phyloP scores from a whole-genome alignment of 2,888 invertebrate genomes.

The Nycteola revayana region DNA sequence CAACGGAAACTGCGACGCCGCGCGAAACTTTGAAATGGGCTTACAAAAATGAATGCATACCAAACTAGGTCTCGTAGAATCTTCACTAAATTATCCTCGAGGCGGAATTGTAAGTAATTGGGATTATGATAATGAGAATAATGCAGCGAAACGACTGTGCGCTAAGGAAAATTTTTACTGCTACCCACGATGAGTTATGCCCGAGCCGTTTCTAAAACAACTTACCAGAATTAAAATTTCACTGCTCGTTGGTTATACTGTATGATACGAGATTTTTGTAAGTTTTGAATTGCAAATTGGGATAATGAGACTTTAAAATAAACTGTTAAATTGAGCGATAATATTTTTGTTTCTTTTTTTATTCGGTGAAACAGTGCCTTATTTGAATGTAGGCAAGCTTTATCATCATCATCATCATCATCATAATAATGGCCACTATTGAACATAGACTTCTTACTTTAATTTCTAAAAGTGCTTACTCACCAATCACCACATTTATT shows the following conservation, averaged over 20 bases:
- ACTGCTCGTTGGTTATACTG: constrained; percentile 12
- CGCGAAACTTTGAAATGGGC: constrained; percentile 12
- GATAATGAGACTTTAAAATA: background rate
- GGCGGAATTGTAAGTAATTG: constrained; percentile 42
- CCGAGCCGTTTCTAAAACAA: constrained; percentile 21
- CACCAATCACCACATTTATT: too few species aligned
- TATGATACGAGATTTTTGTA: constrained; percentile 11
- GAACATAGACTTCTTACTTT: too few species aligned
- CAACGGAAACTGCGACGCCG: background rate
- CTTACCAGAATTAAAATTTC: constrained; percentile 35
- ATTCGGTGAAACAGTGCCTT: too few species aligned
- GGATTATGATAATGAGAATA: constrained; percentile 45
- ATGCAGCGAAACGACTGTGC: constrained; percentile 28
- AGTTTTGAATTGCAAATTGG: constrained; percentile 8
- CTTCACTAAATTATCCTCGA: constrained; percentile 27
- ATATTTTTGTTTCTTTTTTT: too few species aligned
- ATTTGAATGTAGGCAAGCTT: too few species aligned
- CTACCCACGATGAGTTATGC: constrained; percentile 36
- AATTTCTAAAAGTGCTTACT: too few species aligned
- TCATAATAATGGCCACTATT: too few species aligned
- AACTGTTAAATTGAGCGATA: too few species aligned
- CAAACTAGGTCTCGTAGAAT: constrained; percentile 18
- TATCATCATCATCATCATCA: too few species aligned
- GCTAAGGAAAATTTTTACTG: constrained; percentile 37
- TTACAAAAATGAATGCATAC: constrained; percentile 25